Percentiles rank a stretch among this genome's conserved stretches.
phyloP scores from a whole-genome alignment of 2,888 invertebrate genomes.

The Pseudoips prasinana region DNA sequence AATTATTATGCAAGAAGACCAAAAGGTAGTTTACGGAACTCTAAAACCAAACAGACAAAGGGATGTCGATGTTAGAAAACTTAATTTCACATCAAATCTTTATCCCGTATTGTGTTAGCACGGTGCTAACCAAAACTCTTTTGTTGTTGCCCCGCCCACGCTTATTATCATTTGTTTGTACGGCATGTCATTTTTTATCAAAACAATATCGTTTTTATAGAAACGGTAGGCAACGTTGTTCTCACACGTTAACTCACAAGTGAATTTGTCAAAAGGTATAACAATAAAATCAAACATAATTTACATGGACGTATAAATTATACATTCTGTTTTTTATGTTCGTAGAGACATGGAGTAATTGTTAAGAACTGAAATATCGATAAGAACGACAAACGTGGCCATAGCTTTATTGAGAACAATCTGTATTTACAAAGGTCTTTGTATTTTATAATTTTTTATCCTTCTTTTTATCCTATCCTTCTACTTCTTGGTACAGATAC shows the following conservation, averaged over 20 bases:
- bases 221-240: constrained; percentile 47
- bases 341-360: constrained; percentile 6
- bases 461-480: too few relatives aligned
- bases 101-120: constrained; percentile 64
- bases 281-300: constrained; percentile 57
- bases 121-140: constrained; percentile 77
- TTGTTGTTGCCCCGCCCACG: constrained; percentile 74
- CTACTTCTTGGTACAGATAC: too few relatives aligned
- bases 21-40: background rate
- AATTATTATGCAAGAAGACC: too few relatives aligned
- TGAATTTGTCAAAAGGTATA: constrained; percentile 61
- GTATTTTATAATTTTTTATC: too few relatives aligned
- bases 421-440: too few relatives aligned
- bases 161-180: constrained; percentile 76
- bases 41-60: constrained; percentile 60
- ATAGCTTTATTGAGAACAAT: too few relatives aligned
- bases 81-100: constrained; percentile 77
- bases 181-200: constrained; percentile 80
- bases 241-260: constrained; percentile 53
- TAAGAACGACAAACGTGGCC: background rate
- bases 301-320: constrained; percentile 58
- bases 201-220: constrained; percentile 73
- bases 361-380: background rate
- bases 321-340: constrained; percentile 18
- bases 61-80: constrained; percentile 61